Evolutionary conservation across 2,113 vertebrate species (phyloP).

Genomic region (Megatriorchis doriae): DNA sequence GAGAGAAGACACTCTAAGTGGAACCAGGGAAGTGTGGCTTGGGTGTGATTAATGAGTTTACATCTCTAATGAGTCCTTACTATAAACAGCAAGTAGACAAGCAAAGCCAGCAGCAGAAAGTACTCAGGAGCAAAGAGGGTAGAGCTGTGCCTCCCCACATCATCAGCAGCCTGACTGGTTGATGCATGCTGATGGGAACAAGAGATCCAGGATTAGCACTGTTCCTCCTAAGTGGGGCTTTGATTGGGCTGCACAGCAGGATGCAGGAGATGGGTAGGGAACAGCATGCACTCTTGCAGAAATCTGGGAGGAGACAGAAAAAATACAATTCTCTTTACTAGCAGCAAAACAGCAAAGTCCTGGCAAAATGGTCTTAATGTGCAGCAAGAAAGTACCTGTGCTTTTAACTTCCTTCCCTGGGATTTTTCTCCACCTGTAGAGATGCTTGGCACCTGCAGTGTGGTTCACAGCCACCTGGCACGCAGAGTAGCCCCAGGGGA

Average conservation of each 20-base stretch:
- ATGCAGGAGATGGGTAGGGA: neutral
- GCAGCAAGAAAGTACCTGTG: neutral
- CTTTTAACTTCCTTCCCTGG: neutral
- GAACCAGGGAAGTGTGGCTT: neutral
- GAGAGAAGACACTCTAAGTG: neutral
- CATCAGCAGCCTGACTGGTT: neutral
- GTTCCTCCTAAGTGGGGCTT: neutral
- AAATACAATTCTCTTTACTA: neutral
- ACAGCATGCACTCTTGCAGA: neutral
- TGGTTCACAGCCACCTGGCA: neutral
- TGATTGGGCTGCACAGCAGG: neutral
- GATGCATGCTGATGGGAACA: neutral
- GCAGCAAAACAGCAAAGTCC: neutral
- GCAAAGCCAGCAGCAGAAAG: neutral
- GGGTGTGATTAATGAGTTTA: neutral
- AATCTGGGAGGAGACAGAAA: neutral
- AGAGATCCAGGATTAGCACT: no score
- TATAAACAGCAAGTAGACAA: slow-evolving; percentile 2
- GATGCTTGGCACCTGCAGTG: neutral
- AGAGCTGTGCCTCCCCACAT: neutral
- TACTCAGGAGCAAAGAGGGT: neutral
- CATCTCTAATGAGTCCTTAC: neutral
- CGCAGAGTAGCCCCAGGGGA: neutral
- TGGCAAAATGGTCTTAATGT: neutral
- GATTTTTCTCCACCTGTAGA: neutral